Percentiles rank a stretch among this genome's conserved stretches.
Evolutionary conservation across 1,140 invertebrate species (phyloP).

Genomic region (honey bee (Apis mellifera)): Amel_HAv3.1 CM009934.2:7399501-7400000

Average conservation of each 20-base stretch:
- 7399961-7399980: no score
- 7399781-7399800: no score
- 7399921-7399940: no score
- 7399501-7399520: slow-evolving; percentile 69
- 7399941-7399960: no score
- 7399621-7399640: slow-evolving; percentile 49
- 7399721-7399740: background rate
- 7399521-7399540: slow-evolving; percentile 66
- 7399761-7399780: background rate
- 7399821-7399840: no score
- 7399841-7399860: no score
- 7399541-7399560: slow-evolving; percentile 36
- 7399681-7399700: background rate
- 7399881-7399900: no score
- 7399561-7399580: slow-evolving; percentile 72
- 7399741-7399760: no score
- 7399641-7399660: slow-evolving; percentile 42
- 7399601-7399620: slow-evolving; percentile 45
- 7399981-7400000: no score
- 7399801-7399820: no score
- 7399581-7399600: slow-evolving; percentile 69
- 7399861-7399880: no score
- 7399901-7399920: no score
- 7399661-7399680: slow-evolving; percentile 46
- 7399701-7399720: slow-evolving; percentile 22